phyloP scores from a whole-genome alignment of 2,888 invertebrate genomes.

The Hecatera dysodea region DNA sequence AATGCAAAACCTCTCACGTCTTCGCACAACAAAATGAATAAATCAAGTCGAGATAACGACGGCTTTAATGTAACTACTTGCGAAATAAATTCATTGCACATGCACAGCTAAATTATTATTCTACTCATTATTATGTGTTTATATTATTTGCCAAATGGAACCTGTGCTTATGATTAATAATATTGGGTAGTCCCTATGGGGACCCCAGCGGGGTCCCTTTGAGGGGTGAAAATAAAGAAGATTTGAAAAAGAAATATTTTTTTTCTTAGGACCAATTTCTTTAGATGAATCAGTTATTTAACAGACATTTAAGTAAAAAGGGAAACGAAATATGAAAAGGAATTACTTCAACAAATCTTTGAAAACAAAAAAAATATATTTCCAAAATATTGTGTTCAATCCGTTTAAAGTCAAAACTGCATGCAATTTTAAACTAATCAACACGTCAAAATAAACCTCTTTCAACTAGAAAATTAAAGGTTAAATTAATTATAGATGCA shows the following conservation, averaged over 20 bases:
- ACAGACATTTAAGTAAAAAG: too few relatives aligned
- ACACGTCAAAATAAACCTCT: background rate
- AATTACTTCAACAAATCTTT: too few relatives aligned
- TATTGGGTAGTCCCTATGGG: too few relatives aligned
- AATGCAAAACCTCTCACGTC: slow-evolving; percentile 58
- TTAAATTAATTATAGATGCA: background rate
- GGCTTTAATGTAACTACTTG: slow-evolving; percentile 47
- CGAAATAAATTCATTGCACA: slow-evolving; percentile 59
- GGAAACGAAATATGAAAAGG: too few relatives aligned
- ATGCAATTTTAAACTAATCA: background rate
- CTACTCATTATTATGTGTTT: slow-evolving; percentile 30
- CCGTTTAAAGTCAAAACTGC: background rate
- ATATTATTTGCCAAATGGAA: slow-evolving; percentile 28
- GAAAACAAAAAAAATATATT: too few relatives aligned
- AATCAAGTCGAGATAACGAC: slow-evolving; percentile 59
- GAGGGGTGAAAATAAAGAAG: background rate
- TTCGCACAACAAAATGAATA: slow-evolving; percentile 52
- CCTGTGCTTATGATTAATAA: background rate
- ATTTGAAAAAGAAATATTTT: background rate
- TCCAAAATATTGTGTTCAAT: too few relatives aligned
- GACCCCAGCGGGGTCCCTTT: too few relatives aligned
- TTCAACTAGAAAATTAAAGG: background rate
- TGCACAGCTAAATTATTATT: slow-evolving; percentile 21
- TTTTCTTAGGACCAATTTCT: too few relatives aligned
- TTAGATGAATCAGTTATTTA: too few relatives aligned